Evolutionary conservation across 2,113 vertebrate genomes (phyloP), one percentile per base, ranked within the genome.

Genomic region (Eptatretus burgeri): DNA sequence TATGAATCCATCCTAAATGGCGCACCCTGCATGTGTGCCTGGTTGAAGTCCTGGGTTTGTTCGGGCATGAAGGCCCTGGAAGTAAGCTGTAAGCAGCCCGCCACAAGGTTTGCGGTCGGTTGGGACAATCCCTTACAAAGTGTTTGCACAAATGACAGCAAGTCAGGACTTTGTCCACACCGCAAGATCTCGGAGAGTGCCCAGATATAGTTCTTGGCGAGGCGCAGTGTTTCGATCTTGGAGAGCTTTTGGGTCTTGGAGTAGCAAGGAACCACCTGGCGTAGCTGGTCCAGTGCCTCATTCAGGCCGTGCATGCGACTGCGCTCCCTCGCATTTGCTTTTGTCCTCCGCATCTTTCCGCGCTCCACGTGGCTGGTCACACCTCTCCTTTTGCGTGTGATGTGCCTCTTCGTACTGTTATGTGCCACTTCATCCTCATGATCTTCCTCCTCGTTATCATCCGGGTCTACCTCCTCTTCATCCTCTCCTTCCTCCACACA

Each of bases 361-460:
- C 91, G 67, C 69, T 95, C 91, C 70, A 85, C 64, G 66, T 88
- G 77, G 1, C 83, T 85, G 78, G 88, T 95, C 63, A 87, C 89
- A 84, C 93, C 88, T 69, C 89, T 95, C 81, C 93, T 96, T 78
- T 83, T 96, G 75, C 93, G 94, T 7, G 91, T 88, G 14, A 88
- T 88, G 64, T 87, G 79, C 56, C 86, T 78, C 70, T 86, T 93
- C 2, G 88, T 84, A 62, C 75, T 80, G 5, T 79, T 82, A 56
- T 81, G 76, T 68, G 85, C 85, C 67, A 88, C 84, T 64, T 79
- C 80, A 60, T 76, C 85, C 63, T 82, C 81, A 1, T 78, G 73
- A 70, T 85, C 85, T 63, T 77, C 74, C 1, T 73, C 80, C 14
- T 85, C 82, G 62, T 84, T 78, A 17, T 74, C 65, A 18, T 63